phyloP scores from a whole-genome alignment of 2,888 invertebrate genomes.

The Latrodectus hesperus region DNA sequence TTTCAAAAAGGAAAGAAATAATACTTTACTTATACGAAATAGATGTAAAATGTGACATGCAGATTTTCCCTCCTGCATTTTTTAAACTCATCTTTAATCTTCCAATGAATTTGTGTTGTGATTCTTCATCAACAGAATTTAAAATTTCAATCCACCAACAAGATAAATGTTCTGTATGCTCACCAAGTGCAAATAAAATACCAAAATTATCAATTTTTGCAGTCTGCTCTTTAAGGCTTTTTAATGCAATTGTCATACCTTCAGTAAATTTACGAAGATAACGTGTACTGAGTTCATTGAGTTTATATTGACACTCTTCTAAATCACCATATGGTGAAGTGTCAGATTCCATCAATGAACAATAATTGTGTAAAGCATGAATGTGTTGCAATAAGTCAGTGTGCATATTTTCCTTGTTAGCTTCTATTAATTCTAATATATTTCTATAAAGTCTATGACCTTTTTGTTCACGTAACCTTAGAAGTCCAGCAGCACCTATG shows the following conservation, averaged over 20 bases:
- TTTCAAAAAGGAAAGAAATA: constrained; percentile 5
- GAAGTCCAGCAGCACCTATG: constrained; percentile 80
- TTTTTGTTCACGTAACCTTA: constrained; percentile 78
- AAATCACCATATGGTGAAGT: neutral
- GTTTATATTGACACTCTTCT: neutral
- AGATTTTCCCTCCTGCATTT: constrained; percentile 4
- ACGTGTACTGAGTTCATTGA: neutral
- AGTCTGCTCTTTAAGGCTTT: neutral
- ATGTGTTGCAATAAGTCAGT: constrained; percentile 82
- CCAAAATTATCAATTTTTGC: constrained; percentile 10
- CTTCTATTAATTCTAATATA: constrained; percentile 78
- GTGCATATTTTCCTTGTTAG: constrained; percentile 76
- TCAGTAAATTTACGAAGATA: constrained; percentile 23
- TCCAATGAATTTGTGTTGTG: constrained; percentile 72
- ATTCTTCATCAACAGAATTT: constrained; percentile 70
- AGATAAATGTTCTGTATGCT: neutral
- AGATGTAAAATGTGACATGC: neutral
- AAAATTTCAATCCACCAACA: constrained; percentile 74
- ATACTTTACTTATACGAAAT: constrained; percentile 20
- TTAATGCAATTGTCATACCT: neutral
- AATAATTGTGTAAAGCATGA: constrained; percentile 82
- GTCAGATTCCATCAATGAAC: constrained; percentile 74
- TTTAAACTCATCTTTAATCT: constrained; percentile 72
- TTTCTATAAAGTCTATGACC: constrained; percentile 81
- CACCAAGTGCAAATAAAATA: constrained; percentile 2